Evolutionary conservation across 2,113 vertebrate species (phyloP).

Genomic region (Antechinus stuartii): DNA sequence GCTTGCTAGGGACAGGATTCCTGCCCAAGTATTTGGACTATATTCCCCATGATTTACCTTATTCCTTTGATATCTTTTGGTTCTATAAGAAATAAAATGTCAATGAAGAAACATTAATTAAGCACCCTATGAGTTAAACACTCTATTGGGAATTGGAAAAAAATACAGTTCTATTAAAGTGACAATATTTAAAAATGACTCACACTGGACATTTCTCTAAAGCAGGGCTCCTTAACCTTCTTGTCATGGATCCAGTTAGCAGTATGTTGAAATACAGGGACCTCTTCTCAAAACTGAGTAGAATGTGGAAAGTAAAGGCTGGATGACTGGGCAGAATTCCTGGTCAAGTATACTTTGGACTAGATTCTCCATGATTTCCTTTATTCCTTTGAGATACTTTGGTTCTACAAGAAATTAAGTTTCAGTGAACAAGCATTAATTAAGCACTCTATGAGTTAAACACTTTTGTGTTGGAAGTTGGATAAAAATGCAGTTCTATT

Average conservation of each 20-base stretch:
- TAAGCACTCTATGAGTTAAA: not conserved
- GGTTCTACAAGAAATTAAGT: not conserved
- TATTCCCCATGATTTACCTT: not conserved
- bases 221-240: not conserved
- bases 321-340: not conserved
- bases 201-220: not conserved
- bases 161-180: not conserved
- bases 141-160: not conserved
- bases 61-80: not conserved
- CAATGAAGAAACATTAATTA: not conserved
- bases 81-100: not conserved
- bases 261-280: not conserved
- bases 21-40: not conserved
- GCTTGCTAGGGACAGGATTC: not conserved
- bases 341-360: not conserved
- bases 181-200: not conserved
- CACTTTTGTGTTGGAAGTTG: not conserved
- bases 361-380: not conserved
- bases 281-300: not conserved
- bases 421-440: not conserved
- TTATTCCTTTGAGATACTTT: not conserved
- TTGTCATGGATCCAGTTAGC: not conserved
- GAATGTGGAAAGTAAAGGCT: not conserved
- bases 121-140: not conserved
- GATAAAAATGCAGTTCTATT: not conserved